phyloP scores from a whole-genome alignment of 2,888 invertebrate species.

The Callosobruchus maculatus region DNA sequence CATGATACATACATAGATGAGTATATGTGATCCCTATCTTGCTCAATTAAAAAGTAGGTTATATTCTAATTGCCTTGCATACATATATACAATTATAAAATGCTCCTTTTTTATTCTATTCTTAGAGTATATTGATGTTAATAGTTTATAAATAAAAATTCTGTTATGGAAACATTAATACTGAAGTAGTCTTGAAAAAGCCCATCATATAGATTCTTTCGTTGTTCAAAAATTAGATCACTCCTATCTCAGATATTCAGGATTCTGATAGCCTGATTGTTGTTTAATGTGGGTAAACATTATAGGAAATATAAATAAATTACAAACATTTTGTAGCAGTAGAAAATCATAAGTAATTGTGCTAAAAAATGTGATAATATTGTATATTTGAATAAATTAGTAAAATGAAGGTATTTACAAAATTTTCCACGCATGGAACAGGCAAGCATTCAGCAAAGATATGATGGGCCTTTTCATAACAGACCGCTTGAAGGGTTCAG shows the following conservation, averaged over 20 bases:
- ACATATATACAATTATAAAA: slow-evolving; percentile 30
- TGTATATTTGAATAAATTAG: too few species aligned
- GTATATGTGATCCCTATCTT: neutral
- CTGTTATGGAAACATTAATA: slow-evolving; percentile 18
- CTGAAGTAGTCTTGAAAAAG: slow-evolving; percentile 13
- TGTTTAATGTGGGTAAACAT: too few species aligned
- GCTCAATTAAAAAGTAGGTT: neutral
- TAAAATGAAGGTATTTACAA: neutral
- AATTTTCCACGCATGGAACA: too few species aligned
- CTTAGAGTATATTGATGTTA: slow-evolving; percentile 24
- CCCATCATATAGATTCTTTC: neutral
- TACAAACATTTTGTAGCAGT: too few species aligned
- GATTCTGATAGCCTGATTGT: too few species aligned
- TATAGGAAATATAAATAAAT: too few species aligned
- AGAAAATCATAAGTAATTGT: too few species aligned
- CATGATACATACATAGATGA: neutral
- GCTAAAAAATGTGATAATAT: too few species aligned
- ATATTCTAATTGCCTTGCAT: slow-evolving; percentile 21
- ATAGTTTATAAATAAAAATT: slow-evolving; percentile 22
- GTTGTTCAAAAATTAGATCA: too few species aligned
- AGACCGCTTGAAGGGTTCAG: neutral
- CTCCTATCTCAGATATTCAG: too few species aligned
- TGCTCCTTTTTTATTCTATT: slow-evolving; percentile 20
- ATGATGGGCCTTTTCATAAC: neutral
- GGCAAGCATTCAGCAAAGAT: too few species aligned